Conservation (phyloP, 2,888 invertebrate genomes). For the Dexiosoma caninum region DNA sequence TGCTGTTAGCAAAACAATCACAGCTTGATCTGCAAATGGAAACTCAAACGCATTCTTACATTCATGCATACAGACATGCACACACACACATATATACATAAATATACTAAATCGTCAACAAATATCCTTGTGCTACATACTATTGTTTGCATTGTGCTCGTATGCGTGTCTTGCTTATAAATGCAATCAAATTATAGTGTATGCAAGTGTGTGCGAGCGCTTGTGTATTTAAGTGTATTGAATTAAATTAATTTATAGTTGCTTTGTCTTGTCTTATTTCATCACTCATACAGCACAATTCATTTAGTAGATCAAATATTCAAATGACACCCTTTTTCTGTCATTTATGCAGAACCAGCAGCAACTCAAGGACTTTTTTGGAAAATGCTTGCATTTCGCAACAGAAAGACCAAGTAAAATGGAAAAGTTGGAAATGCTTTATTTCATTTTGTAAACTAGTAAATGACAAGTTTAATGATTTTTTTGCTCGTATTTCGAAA, state of each 20-base stretch:
- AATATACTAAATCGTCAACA: slow-evolving; percentile 1
- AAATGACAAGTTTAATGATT: neutral
- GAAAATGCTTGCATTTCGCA: neutral
- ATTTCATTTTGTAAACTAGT: neutral
- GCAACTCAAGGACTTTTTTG: slow-evolving; percentile 2
- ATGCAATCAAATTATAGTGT: slow-evolving; percentile 49
- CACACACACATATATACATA: too few species aligned
- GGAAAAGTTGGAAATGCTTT: neutral
- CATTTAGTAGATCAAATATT: slow-evolving; percentile 36
- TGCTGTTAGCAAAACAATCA: slow-evolving; percentile 10
- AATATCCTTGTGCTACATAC: slow-evolving; percentile 38
- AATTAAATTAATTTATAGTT: slow-evolving; percentile 55
- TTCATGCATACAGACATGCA: neutral
- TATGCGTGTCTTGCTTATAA: slow-evolving; percentile 45
- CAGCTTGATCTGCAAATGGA: slow-evolving; percentile 18
- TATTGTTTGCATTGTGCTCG: neutral
- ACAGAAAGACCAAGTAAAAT: neutral
- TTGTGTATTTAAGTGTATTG: slow-evolving; percentile 34
- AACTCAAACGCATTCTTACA: neutral
- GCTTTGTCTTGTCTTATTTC: slow-evolving; percentile 42
- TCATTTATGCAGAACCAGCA: neutral
- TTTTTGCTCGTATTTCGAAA: too few species aligned
- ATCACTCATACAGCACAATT: slow-evolving; percentile 18
- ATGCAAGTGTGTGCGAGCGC: neutral
- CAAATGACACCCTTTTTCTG: slow-evolving; percentile 4